phyloP scores from a whole-genome alignment of 2,113 vertebrate genomes.

The Peromyscus leucopus region DNA sequence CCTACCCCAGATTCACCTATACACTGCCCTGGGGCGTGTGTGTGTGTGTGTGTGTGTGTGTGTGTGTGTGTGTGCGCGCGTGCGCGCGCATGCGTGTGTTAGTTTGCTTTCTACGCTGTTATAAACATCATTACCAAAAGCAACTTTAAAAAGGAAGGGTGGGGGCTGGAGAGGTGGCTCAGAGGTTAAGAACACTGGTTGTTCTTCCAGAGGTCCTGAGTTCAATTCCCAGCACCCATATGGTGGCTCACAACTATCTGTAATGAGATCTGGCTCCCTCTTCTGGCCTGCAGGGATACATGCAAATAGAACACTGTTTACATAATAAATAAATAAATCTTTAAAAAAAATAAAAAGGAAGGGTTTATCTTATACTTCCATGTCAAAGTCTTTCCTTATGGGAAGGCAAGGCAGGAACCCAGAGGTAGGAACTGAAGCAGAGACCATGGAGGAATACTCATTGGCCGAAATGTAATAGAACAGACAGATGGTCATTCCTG shows the following conservation, averaged over 20 bases:
- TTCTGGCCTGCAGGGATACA: too few species aligned
- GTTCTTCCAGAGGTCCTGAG: too few species aligned
- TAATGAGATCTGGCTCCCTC: too few species aligned
- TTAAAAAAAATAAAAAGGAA: not conserved
- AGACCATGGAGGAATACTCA: not conserved
- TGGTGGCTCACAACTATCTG: too few species aligned
- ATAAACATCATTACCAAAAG: not conserved
- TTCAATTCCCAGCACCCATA: too few species aligned
- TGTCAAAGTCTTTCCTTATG: not conserved
- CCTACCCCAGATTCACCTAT: not conserved
- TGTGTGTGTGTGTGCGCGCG: not conserved
- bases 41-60: not conserved
- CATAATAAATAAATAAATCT: too few species aligned
- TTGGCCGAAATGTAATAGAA: not conserved
- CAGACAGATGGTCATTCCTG: not conserved
- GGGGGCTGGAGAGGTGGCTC: too few species aligned
- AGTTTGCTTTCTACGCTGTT: not conserved
- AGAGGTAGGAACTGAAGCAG: not conserved
- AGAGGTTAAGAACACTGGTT: too few species aligned
- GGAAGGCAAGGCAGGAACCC: not conserved
- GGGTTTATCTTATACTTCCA: not conserved
- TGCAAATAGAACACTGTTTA: too few species aligned
- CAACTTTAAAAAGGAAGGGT: not conserved
- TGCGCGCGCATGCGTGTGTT: not conserved
- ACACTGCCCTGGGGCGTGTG: not conserved